Base-by-base conservation (phyloP, 2,888 invertebrate species). In the Hypselothyrea guttata region DNA sequence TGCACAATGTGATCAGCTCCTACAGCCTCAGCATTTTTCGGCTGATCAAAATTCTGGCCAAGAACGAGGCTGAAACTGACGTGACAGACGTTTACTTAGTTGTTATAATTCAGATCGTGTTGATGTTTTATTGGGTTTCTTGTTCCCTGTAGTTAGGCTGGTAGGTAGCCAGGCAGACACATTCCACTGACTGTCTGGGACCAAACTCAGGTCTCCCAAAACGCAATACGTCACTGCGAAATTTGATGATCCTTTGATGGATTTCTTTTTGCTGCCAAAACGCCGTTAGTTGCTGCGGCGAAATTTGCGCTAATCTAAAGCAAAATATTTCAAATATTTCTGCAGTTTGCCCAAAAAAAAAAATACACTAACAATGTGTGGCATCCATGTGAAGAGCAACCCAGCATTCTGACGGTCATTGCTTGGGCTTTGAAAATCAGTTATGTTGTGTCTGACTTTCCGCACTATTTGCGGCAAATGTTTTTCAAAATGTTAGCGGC, bases 181-280 rank as follows among this genome's bases (percentile, higher is more conserved):
- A 77, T 82, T 84, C 82, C 38, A 18, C 31, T 27, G 7, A 18
- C 52, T 40, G 58, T 42, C 63, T 49, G 71, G 18, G 33, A 40
- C 46, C 46, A 13, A 38, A 44, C 37, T 47, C 57, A 55, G 60
- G 48, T 30, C 42, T 31, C 7, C 37, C 41, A 30, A 54, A 58
- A 52, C 35, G 35, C 61, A 75, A 81, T 81, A 84, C 78, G 85
- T 84, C 81, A 83, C 79, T 56, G 52, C 49, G 22, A 58, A 64
- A 77, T 67, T 79, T 83, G 82, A 85, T 72, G 86, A 83, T 82
- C 73, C 73, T 69, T 86, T 86, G 82, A 86, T 84, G 82, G 86
- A 83, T 83, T 65, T 76, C 84, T 60, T 38, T 16, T 40, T 56
- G 38, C 42, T 58, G 53, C 40, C 68, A 64, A 75, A 71, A 75